Conservation (phyloP, 2,888 invertebrate species). For the Drosophila leonis region DNA sequence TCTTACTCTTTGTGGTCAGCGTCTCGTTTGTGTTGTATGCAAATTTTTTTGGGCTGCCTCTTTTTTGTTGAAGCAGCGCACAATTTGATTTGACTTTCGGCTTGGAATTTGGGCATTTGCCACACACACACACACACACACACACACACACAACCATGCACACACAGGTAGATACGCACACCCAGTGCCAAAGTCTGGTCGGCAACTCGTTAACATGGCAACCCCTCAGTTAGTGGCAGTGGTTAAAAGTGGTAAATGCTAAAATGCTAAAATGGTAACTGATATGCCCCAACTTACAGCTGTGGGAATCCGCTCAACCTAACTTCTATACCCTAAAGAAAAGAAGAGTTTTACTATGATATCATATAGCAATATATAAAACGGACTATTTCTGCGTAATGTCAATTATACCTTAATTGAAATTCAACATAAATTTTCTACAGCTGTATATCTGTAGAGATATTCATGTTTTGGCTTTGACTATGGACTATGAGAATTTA, state of each 20-base stretch:
- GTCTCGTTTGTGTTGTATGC: constrained; percentile 79
- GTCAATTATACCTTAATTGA: too few species aligned
- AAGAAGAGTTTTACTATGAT: not conserved
- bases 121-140: constrained; percentile 17
- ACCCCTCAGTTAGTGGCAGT: constrained; percentile 47
- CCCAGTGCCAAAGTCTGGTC: constrained; percentile 30
- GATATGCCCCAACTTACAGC: constrained; percentile 48
- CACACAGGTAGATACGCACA: constrained; percentile 28
- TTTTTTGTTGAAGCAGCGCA: constrained; percentile 55
- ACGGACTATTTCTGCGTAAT: not conserved
- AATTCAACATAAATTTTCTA: too few species aligned
- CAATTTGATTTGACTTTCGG: constrained; percentile 61
- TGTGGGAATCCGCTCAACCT: constrained; percentile 43
- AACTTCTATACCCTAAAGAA: constrained; percentile 13
- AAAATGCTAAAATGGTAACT: constrained; percentile 60
- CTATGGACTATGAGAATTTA: too few species aligned
- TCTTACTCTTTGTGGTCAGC: constrained; percentile 43
- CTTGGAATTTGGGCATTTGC: constrained; percentile 62
- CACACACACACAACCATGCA: constrained; percentile 12
- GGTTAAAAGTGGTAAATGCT: constrained; percentile 55
- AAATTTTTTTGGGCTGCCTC: constrained; percentile 71
- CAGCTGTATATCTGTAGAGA: too few species aligned
- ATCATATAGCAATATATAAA: too few species aligned
- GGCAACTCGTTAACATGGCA: constrained; percentile 62
- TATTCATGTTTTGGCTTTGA: too few species aligned